These are phyloP conservation scores for Epinephelus awoara DNA, from an alignment of 2,797 vertebrate species.

Conservation along the genomic window DNA sequence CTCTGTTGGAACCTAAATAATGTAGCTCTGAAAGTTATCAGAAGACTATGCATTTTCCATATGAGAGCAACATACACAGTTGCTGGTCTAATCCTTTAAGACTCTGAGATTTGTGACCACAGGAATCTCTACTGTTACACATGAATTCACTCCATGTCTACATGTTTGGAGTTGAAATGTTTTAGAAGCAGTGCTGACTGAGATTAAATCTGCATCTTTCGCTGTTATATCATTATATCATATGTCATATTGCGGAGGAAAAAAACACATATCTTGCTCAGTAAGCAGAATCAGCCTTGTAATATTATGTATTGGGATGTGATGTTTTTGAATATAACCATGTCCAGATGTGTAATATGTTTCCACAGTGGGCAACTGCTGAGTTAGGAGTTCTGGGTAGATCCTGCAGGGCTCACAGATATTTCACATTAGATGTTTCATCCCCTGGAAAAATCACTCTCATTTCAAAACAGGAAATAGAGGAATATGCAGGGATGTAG, in stretches of 20 bases:
- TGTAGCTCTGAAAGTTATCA: not conserved
- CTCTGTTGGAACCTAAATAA: not conserved
- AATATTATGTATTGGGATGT: slow-evolving; percentile 21
- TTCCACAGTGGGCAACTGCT: slow-evolving; percentile 8
- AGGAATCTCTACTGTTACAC: not conserved
- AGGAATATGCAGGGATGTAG: slow-evolving; percentile 8
- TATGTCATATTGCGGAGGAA: not conserved
- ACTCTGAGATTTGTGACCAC: not conserved
- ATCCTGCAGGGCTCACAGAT: slow-evolving; percentile 27
- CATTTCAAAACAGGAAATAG: slow-evolving; percentile 44
- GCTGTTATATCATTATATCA: slow-evolving; percentile 5
- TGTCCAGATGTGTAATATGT: slow-evolving; percentile 57
- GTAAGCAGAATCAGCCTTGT: slow-evolving; percentile 39
- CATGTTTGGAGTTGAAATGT: not conserved
- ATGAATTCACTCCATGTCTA: not conserved
- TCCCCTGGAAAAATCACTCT: slow-evolving; percentile 13
- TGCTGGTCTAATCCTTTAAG: too few relatives aligned
- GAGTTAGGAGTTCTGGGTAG: slow-evolving; percentile 17
- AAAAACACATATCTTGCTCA: slow-evolving; percentile 4
- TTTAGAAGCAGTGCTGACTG: not conserved
- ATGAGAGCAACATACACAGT: not conserved
- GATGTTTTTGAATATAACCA: slow-evolving; percentile 31
- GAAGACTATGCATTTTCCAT: not conserved
- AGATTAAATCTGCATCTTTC: not conserved
- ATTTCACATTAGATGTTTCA: slow-evolving; percentile 38